Evolutionary conservation across 2,888 invertebrate genomes (phyloP), one percentile per base, ranked within the genome.

Genomic region (Dryocosmus kuriphilus): DNA sequence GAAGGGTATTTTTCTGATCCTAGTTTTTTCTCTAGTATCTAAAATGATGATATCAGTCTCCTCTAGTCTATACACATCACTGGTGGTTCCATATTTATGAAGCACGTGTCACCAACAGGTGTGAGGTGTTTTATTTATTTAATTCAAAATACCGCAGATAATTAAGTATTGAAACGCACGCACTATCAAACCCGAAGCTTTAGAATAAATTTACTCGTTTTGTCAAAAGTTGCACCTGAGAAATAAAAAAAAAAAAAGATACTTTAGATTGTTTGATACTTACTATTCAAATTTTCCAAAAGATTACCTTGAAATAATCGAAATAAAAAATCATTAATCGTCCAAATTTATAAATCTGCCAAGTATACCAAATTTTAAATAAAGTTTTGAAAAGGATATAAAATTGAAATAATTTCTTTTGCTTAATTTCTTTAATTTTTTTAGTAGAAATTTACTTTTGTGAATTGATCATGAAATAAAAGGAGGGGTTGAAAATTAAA

Each of bases 111-210:
- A 71, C 51, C 32, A 71, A 71, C 71, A 71, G 71, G 71, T 71
- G 71, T 51, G 8, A 71, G 32, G n/a, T 71, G 41, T 41, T 74
- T 74, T 27, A 74, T 74, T 74, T 74, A 60, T 61, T 74, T 55
- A 74, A 27, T 55, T 11, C 8, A 60, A 61, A 60, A 22, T 41
- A 41, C 27, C 32, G 60, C 30, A 74, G 38, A 57, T 38, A 74
- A 57, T 38, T 3, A 74, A 41, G 41, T 38, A 19, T 22, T 22
- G 32, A 24, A 38, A 14, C 35, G 65, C 35, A 19, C 22, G 16
- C 61, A 24, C 57, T 30, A 74, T 61, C 24, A 57, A 74, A 38
- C 32, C 27, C 22, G 35, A 74, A 41, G 22, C 30, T 24, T 30
- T 24, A 30, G 32, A 74, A 74, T 74, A 8, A 57, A 74, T 19